Evolutionary conservation across 2,113 vertebrate species (phyloP), one percentile per base, ranked within the genome.

Genomic region (Tinamus guttatus): DNA sequence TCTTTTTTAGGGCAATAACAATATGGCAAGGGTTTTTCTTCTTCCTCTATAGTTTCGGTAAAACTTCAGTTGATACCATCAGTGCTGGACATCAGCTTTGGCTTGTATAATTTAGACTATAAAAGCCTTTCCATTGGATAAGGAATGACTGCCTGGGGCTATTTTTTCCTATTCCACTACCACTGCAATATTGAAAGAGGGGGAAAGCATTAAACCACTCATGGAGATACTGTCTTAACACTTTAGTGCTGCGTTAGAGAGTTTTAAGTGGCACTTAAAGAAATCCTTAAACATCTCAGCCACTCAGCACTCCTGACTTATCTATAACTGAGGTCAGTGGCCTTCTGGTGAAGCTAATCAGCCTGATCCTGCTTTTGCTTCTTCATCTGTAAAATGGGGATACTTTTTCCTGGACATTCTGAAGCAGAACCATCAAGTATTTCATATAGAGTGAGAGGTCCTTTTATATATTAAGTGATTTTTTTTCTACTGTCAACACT

Each of bases 181-280:
- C 41, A 5, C 0, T 0, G 38, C 65, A 52, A 11, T 27, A 13
- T 0, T 11, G 45, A 49, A 43, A 43, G 43, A 16, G 15, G 43
- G 43, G 43, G 9, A 40, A 80, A 77, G 64, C 6, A 27, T 2
- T 3, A 5, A 9, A 27, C 47, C 30, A 16, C 32, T 38, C 73
- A 9, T 8, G 0, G 22, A 43, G 77, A 25, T 6, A 24, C 0
- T 52, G 8, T 70, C 68, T 78, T 56, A 27, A 8, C 7, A 3
- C 22, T 43, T 36, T 41, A 25, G 30, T 25, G 32, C 62, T 68
- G 45, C 21, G 1, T 30, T 34, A 36, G 63, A 36, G 63, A 75
- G 74, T 41, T 36, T 28, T 13, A 8, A 59, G 3, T 1, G 4
- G 16, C 10, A 27, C 11, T 73, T 69, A 34, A 51, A 49, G 49